These are phyloP conservation scores for Zingel zingel DNA, from an alignment of 2,113 vertebrate genomes.

Conservation along the genomic window DNA sequence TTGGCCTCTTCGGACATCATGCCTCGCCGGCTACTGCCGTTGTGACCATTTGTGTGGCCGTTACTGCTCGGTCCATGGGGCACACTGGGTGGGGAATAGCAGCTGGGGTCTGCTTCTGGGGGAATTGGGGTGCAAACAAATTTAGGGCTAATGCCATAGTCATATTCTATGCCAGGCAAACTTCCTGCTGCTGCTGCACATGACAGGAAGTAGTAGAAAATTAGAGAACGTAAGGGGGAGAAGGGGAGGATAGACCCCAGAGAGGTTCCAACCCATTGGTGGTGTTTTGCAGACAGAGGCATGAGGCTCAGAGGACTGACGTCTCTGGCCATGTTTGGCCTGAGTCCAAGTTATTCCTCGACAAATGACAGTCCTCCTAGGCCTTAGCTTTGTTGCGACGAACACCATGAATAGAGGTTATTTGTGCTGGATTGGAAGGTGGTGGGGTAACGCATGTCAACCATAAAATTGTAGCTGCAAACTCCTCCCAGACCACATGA, in stretches of 20 bases:
- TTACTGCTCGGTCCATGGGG: conserved; percentile 64
- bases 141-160: conserved; percentile 82
- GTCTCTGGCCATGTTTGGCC: conserved; percentile 74
- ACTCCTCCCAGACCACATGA: conserved; percentile 13
- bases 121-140: conserved; percentile 88
- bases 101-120: conserved; percentile 84
- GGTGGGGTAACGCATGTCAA: conserved; percentile 50
- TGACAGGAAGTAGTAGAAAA: conserved; percentile 73
- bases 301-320: conserved; percentile 57
- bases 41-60: conserved; percentile 59
- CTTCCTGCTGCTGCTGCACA: conserved; percentile 59
- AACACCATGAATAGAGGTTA: conserved; percentile 68
- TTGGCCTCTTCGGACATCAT: conserved; percentile 87
- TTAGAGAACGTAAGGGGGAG: conserved; percentile 49
- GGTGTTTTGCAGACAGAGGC: conserved; percentile 37
- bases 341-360: conserved; percentile 38
- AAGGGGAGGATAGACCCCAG: conserved; percentile 32
- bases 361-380: conserved; percentile 26
- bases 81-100: conserved; percentile 75
- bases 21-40: conserved; percentile 54
- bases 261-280: conserved; percentile 35
- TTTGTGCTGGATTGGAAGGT: conserved; percentile 23
- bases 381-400: conserved; percentile 42
- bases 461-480: neutral
- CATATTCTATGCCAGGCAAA: conserved; percentile 74